phyloP scores from a whole-genome alignment of 2,797 vertebrate genomes.

The Pangasius mekongensis region DNA sequence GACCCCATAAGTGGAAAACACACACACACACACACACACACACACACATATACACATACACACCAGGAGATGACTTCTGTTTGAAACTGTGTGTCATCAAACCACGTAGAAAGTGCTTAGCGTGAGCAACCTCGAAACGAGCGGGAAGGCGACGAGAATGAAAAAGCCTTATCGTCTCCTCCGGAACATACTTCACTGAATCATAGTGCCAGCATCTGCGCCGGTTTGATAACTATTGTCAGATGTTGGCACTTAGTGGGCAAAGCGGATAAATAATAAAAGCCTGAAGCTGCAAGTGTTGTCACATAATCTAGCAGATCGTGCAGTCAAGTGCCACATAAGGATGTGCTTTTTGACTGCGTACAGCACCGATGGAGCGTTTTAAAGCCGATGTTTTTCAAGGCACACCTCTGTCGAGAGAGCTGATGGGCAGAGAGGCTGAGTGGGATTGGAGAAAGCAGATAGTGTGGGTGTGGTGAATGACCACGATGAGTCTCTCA shows the following conservation, averaged over 20 bases:
- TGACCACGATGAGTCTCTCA: slow-evolving; percentile 27
- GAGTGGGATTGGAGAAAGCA: slow-evolving; percentile 41
- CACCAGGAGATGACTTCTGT: neutral
- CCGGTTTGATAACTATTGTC: slow-evolving; percentile 46
- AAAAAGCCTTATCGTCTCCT: slow-evolving; percentile 36
- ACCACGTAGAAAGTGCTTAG: slow-evolving; percentile 10
- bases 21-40: neutral
- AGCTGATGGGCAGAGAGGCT: slow-evolving; percentile 11
- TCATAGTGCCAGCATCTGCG: slow-evolving; percentile 39
- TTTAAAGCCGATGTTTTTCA: neutral
- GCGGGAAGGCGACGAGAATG: neutral
- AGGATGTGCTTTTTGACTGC: neutral
- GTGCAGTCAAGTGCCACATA: slow-evolving; percentile 15
- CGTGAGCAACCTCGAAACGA: neutral
- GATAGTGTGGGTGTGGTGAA: slow-evolving; percentile 49
- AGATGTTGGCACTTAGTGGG: slow-evolving; percentile 39
- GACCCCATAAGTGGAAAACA: neutral
- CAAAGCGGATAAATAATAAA: slow-evolving; percentile 40
- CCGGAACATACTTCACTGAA: slow-evolving; percentile 30
- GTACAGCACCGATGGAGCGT: neutral
- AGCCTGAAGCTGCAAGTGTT: slow-evolving; percentile 28
- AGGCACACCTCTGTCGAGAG: slow-evolving; percentile 2
- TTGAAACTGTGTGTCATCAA: neutral
- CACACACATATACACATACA: neutral
- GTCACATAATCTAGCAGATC: slow-evolving; percentile 41